These are phyloP conservation scores for Meteorus sp. DNA, from an alignment of 1,140 invertebrate genomes.

Conservation along the genomic window DNA sequence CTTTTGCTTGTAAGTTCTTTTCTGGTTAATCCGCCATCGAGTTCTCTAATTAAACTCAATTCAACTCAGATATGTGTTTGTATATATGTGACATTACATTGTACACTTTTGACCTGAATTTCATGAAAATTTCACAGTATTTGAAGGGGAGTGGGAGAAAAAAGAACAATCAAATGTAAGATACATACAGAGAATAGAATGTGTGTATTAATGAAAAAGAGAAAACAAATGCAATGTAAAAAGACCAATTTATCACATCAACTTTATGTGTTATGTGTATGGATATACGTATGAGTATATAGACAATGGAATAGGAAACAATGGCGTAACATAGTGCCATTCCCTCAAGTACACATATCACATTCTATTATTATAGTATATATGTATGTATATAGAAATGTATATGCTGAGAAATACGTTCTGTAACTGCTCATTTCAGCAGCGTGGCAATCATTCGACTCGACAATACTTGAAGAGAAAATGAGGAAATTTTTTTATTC, in stretches of 20 bases:
- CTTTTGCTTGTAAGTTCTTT: conserved; percentile 29
- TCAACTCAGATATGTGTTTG: not conserved
- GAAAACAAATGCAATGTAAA: conserved; percentile 1
- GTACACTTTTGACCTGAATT: conserved; percentile 14
- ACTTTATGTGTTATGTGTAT: too few species aligned
- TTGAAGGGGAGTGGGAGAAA: not conserved
- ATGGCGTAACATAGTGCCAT: conserved; percentile 9
- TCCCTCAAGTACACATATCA: conserved; percentile 8
- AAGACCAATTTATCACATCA: conserved; percentile 5
- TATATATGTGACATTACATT: not conserved
- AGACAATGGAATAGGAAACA: conserved; percentile 20
- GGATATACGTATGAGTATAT: too few species aligned
- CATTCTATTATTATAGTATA: not conserved
- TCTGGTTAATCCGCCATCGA: conserved; percentile 16
- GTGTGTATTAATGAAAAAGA: not conserved
- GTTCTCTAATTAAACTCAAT: conserved; percentile 7
- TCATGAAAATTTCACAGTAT: not conserved
- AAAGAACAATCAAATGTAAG: not conserved
- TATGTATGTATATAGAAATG: too few species aligned
- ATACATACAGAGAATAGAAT: not conserved
- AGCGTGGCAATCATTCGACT: not conserved
- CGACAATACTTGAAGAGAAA: not conserved
- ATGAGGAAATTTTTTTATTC: too few species aligned
- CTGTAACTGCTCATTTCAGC: not conserved
- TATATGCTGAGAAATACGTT: not conserved